phyloP scores from a whole-genome alignment of 2,113 vertebrate genomes.

The Rhynchopsitta pachyrhyncha region DNA sequence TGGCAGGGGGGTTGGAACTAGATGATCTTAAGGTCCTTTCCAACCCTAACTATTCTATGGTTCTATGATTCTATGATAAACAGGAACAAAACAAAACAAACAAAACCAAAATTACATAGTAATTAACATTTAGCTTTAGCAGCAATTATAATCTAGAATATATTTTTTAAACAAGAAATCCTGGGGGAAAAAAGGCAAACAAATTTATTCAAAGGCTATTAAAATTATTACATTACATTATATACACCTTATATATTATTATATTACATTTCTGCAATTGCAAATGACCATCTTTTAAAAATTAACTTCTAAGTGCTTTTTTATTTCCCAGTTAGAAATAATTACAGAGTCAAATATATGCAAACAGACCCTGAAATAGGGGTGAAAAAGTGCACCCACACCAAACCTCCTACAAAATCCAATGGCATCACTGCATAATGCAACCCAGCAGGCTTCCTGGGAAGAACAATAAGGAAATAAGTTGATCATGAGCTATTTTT shows the following conservation, averaged over 20 bases:
- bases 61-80: neutral
- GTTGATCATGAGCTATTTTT: neutral
- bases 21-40: no score
- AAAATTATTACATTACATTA: neutral
- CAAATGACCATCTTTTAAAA: neutral
- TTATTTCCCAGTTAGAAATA: neutral
- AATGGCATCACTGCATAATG: neutral
- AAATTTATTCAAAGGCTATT: neutral
- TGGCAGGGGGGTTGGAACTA: no score
- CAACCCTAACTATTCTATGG: no score
- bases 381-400: neutral
- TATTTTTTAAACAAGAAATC: neutral
- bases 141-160: neutral
- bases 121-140: neutral
- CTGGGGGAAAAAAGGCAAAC: neutral
- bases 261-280: neutral
- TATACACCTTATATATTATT: neutral
- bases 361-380: neutral
- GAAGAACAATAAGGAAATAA: neutral
- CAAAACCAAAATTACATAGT: neutral
- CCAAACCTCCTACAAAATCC: neutral
- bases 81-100: neutral
- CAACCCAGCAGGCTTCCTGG: neutral
- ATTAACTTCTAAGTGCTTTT: neutral
- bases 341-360: neutral